Evolutionary conservation across 2,888 invertebrate genomes (phyloP).

Genomic region (Andrena minutula): DNA sequence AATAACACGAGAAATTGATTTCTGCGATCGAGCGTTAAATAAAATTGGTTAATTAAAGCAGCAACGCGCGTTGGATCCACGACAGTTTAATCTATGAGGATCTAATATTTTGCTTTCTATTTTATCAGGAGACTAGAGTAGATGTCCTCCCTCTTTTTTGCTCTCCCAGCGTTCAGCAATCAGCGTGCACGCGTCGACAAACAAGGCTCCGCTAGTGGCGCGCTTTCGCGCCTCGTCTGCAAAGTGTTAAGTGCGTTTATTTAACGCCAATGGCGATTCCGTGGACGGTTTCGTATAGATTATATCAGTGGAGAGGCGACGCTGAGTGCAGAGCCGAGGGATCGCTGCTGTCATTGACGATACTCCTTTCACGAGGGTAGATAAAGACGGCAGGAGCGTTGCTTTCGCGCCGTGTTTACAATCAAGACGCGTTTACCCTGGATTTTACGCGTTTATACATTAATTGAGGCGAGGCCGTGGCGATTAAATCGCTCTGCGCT

Average conservation of each 20-base stretch:
- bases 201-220: background rate
- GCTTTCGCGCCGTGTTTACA: background rate
- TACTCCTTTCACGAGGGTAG: conserved; percentile 20
- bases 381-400: conserved; percentile 2
- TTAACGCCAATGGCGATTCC: background rate
- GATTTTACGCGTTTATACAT: conserved; percentile 24
- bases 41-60: background rate
- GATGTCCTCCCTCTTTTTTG: background rate
- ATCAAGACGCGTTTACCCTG: conserved; percentile 26
- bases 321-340: background rate
- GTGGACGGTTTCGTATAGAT: background rate
- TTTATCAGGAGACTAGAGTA: background rate
- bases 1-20: background rate
- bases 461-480: conserved; percentile 45
- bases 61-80: background rate
- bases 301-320: background rate
- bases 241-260: background rate
- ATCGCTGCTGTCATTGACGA: background rate
- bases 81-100: background rate
- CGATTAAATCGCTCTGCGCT: conserved; percentile 24
- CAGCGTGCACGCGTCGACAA: background rate
- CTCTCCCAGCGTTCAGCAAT: background rate
- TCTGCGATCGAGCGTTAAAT: background rate
- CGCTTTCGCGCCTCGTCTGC: background rate
- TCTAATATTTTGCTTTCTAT: background rate